A percentile compares a stretch with the other conserved stretches of the same genome.
Evolutionary conservation across 2,888 invertebrate species (phyloP).

Genomic region (Drosophila koepferae): DNA sequence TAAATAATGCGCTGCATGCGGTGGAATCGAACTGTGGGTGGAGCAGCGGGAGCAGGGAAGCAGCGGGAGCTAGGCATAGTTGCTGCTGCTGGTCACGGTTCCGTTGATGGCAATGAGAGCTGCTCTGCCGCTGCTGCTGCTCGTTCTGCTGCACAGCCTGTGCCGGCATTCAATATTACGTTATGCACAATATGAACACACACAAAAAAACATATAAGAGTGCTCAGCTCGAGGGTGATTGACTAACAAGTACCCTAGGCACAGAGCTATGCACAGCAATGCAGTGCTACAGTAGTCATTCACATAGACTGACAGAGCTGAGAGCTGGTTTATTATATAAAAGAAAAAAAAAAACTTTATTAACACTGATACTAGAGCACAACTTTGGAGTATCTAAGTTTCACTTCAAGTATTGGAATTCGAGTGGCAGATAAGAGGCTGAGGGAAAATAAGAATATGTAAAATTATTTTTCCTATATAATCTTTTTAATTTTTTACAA

Average conservation of each 20-base stretch:
- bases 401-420: background rate
- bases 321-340: background rate
- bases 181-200: conserved; percentile 47
- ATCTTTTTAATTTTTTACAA: background rate
- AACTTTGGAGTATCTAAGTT: conserved; percentile 1
- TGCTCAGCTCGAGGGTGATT: background rate
- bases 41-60: background rate
- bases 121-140: conserved; percentile 2
- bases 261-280: background rate
- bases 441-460: background rate
- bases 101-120: conserved; percentile 5
- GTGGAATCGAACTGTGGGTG: conserved; percentile 5
- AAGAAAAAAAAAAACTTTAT: background rate
- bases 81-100: conserved; percentile 18
- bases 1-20: conserved; percentile 67
- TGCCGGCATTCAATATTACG: conserved; percentile 53
- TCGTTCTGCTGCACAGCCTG: conserved; percentile 25
- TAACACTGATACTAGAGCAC: background rate
- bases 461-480: background rate
- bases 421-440: background rate
- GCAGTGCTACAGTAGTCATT: background rate
- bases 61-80: conserved; percentile 1
- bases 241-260: conserved; percentile 7
- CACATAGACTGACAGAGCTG: background rate
- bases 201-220: background rate